These are phyloP conservation scores for Gyps fulvus DNA, from an alignment of 2,113 vertebrate genomes.

Conservation along the genomic window DNA sequence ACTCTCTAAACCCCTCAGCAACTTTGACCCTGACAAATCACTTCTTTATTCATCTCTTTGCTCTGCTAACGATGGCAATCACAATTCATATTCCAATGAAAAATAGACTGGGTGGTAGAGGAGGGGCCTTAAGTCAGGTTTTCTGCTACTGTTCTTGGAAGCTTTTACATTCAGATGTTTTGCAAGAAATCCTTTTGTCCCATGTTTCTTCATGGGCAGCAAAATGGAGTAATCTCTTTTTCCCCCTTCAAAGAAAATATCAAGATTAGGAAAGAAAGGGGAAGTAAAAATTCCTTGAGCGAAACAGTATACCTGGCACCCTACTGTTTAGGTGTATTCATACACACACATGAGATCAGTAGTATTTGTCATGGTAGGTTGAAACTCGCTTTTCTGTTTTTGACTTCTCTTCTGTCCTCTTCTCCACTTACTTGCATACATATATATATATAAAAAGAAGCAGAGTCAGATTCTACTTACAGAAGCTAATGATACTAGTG, in stretches of 20 bases:
- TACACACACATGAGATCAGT: not conserved
- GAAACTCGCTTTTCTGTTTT: not conserved
- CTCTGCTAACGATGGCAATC: not conserved
- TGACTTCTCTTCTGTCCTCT: not conserved
- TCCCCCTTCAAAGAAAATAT: not conserved
- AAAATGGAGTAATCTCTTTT: not conserved
- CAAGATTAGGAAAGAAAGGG: not conserved
- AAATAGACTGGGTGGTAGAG: not conserved
- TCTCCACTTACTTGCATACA: not conserved
- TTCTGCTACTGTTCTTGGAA: not conserved
- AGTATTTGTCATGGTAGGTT: not conserved
- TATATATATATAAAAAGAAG: not conserved
- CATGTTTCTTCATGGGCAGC: not conserved
- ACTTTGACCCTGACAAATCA: not conserved
- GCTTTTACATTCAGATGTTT: not conserved
- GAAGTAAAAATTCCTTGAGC: not conserved
- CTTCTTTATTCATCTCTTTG: conserved; percentile 10
- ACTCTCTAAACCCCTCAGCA: not conserved
- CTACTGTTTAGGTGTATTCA: not conserved
- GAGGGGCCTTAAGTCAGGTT: not conserved
- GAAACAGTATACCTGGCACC: not conserved
- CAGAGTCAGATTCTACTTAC: not conserved
- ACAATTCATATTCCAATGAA: not conserved
- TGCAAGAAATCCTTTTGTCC: not conserved
- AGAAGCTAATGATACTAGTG: not conserved